Conservation (phyloP, 2,888 invertebrate species). For the Cerastis leucographa region DNA sequence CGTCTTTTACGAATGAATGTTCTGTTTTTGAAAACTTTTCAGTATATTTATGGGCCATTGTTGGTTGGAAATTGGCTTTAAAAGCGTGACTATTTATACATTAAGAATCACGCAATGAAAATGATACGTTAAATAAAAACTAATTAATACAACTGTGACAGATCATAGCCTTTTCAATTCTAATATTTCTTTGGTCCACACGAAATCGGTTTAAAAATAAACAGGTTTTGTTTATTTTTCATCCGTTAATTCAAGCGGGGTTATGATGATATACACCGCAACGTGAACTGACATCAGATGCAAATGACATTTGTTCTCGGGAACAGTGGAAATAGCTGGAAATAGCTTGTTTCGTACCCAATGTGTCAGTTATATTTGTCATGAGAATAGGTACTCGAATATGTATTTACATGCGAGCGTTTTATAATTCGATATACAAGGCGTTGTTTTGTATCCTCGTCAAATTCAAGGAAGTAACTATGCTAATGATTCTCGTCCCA, state of each 20-base stretch:
- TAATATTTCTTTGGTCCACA: neutral
- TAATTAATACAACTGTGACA: neutral
- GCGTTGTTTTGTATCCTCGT: too few relatives aligned
- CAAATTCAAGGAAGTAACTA: too few relatives aligned
- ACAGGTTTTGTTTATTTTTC: constrained; percentile 22
- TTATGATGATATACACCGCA: constrained; percentile 35
- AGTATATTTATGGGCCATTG: neutral
- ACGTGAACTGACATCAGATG: constrained; percentile 37
- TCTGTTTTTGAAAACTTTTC: neutral
- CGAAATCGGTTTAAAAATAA: constrained; percentile 13
- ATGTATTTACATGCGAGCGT: neutral
- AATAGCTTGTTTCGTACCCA: constrained; percentile 5
- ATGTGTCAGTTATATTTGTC: neutral
- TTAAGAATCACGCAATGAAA: neutral
- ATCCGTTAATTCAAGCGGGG: constrained; percentile 5
- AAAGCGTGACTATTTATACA: neutral
- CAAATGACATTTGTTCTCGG: constrained; percentile 50
- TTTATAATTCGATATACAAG: neutral
- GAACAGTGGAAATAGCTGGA: constrained; percentile 10
- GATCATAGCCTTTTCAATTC: neutral
- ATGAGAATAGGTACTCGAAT: neutral
- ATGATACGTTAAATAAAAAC: neutral
- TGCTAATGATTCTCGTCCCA: too few relatives aligned
- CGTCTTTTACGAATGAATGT: neutral
- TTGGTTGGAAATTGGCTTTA: neutral